Evolutionary conservation across 2,888 invertebrate genomes (phyloP).

Genomic region (Pachymerium ferrugineum): DNA sequence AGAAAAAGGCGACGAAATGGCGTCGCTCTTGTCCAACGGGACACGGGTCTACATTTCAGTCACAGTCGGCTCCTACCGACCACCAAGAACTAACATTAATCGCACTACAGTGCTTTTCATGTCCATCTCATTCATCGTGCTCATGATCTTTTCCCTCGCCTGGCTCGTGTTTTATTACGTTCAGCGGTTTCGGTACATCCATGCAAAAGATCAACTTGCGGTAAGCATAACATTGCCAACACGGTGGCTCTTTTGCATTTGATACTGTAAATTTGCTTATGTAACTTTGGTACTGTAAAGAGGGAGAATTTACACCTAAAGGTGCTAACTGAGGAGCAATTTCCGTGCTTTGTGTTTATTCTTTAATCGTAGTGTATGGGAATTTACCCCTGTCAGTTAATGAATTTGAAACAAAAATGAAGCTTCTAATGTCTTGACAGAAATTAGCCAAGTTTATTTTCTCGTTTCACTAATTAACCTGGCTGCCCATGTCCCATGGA

Average conservation of each 20-base stretch:
- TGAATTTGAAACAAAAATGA: too few relatives aligned
- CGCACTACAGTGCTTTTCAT: conserved; percentile 88
- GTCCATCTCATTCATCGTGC: conserved; percentile 88
- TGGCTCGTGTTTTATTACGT: conserved; percentile 96
- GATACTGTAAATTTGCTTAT: too few relatives aligned
- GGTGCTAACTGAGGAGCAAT: too few relatives aligned
- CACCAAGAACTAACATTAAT: conserved; percentile 64
- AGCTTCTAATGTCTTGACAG: too few relatives aligned
- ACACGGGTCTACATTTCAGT: conserved; percentile 62
- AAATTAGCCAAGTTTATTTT: too few relatives aligned
- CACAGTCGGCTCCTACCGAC: conserved; percentile 58
- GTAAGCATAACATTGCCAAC: conserved; percentile 54
- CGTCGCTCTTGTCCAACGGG: conserved; percentile 62
- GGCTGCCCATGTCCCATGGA: too few relatives aligned
- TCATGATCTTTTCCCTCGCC: conserved; percentile 89
- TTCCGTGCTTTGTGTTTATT: too few relatives aligned
- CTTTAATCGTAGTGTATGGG: too few relatives aligned
- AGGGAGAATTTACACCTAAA: too few relatives aligned
- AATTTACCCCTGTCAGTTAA: too few relatives aligned
- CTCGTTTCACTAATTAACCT: too few relatives aligned
- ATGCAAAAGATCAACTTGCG: conserved; percentile 88
- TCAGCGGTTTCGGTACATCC: conserved; percentile 86
- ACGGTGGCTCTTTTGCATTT: background rate
- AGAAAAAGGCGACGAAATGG: conserved; percentile 69
- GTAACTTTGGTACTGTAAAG: too few relatives aligned